Evolutionary conservation across 2,797 vertebrate species (phyloP), one percentile per base, ranked within the genome.

Genomic region (Brotula barbata): DNA sequence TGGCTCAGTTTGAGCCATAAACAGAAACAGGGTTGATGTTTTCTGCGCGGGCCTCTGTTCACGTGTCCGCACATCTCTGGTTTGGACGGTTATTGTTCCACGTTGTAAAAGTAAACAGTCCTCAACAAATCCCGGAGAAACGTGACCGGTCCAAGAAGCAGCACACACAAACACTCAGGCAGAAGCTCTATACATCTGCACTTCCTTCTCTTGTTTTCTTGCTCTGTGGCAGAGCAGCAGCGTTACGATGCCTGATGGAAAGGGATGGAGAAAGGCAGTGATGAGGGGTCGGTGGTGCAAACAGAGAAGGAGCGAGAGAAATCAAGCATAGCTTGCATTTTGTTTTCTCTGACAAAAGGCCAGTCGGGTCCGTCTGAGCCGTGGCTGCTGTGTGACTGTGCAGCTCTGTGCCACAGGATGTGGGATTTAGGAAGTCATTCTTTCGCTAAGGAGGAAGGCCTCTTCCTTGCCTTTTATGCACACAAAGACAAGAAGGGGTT

Each of bases 401-500:
- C 55, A 56, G 61, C 55, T 13, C 57, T 77, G 66, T 66, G 82
- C 57, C 65, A 80, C 80, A 87, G 87, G 87, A 89, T 84, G 76
- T 73, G 50, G 59, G 66, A 17, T 71, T 69, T 61, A 73, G 82
- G 79, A 88, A 88, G 79, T 64, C 83, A 70, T 85, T 88, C 84
- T 88, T 86, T 84, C 73, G 75, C 52, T 37, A 17, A 76, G 64
- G 68, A 77, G 73, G 78, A 83, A 85, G 75, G 82, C 84, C 82
- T 83, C 71, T 89, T 88, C 83, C 85, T 78, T 87, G 75, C 71
- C 87, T 90, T 89, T 91, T 86, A 91, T 87, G 85, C 82, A 85
- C 81, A 89, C 87, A 90, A 89, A 89, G 86, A 87, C 74, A 71
- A 90, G 86, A 90, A 89, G 80, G 75, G 87, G 80, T 55, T 79